Base-by-base conservation (phyloP, 2,888 invertebrate species). In the Bhutanitis thaidina region DNA sequence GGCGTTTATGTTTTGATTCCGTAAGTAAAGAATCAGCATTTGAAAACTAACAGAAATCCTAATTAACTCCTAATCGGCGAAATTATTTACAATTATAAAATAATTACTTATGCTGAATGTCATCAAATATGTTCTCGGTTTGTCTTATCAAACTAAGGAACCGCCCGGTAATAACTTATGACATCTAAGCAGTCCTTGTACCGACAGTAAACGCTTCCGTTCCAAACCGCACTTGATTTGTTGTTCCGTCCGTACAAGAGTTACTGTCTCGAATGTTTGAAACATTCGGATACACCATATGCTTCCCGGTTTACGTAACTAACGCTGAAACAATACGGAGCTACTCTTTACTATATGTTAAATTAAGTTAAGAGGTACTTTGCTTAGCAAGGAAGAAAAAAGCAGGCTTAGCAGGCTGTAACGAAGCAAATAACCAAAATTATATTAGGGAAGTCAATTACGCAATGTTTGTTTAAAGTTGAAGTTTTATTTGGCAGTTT, bases 171-270 rank as follows among this genome's bases (percentile, higher is more conserved):
- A 74, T 81, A 77, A 82, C 65, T 77, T 78, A 85, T 79, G 72
- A 70, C 64, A 68, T 69, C 71, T 71, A 76, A 75, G 71, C 75
- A 73, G 77, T 80, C 75, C 78, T 78, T 69, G 67, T 65, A 60
- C 61, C 65, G 67, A 66, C 71, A 65, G 69, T 69, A 66, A 85
- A 79, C 70, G 78, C 76, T 84, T 86, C 85, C 84, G 82, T 71
- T 71, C 71, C 64, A 77, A 82, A 84, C 84, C 85, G 63, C 85
- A 82, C 69, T 79, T 85, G 86, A 88, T 87, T 86, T 86, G 84
- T 85, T 63, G 80, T 83, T 81, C 82, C 81, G 80, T 77, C 70
- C 71, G 59, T 58, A 58, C 61, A 65, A 69, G 79, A 84, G 77
- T 81, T 82, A 84, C 73, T 58, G 66, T 65, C 64, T 62, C 68